Conservation (phyloP, 2,113 vertebrate genomes). For the Pao palembangensis region DNA sequence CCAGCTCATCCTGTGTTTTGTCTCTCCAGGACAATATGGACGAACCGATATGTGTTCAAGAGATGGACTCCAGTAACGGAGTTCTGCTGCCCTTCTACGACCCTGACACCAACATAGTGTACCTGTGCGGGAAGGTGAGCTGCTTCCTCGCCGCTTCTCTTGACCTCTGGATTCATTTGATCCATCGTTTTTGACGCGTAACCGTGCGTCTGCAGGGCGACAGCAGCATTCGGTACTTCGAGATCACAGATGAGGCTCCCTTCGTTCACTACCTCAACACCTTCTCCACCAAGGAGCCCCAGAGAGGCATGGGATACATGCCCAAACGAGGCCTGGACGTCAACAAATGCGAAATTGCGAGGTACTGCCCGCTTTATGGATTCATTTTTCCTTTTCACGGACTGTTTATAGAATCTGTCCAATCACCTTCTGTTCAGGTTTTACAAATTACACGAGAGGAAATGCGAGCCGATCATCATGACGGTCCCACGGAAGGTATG, state of each 20-base stretch:
- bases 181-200: neutral
- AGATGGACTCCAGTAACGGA: constrained; percentile 97
- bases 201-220: constrained; percentile 80
- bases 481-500: constrained; percentile 94
- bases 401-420: neutral
- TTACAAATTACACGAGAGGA: constrained; percentile 98
- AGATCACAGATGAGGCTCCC: constrained; percentile 95
- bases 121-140: constrained; percentile 93
- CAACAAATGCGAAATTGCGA: constrained; percentile 98
- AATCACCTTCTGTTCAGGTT: constrained; percentile 74
- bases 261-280: constrained; percentile 99
- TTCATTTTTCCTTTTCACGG: neutral
- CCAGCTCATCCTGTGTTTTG: constrained; percentile 1
- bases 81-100: constrained; percentile 95
- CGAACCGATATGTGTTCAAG: constrained; percentile 92
- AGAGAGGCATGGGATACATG: constrained; percentile 98
- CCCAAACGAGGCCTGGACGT: constrained; percentile 95
- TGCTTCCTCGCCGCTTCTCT: neutral
- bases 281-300: constrained; percentile 97
- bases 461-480: constrained; percentile 98
- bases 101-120: constrained; percentile 91
- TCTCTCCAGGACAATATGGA: constrained; percentile 88
- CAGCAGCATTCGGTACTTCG: constrained; percentile 99
- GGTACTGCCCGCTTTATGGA: constrained; percentile 67
- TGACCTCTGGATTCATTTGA: neutral